These are phyloP conservation scores for Chelonia mydas DNA, from an alignment of 2,797 vertebrate genomes.

Conservation along the genomic window DNA sequence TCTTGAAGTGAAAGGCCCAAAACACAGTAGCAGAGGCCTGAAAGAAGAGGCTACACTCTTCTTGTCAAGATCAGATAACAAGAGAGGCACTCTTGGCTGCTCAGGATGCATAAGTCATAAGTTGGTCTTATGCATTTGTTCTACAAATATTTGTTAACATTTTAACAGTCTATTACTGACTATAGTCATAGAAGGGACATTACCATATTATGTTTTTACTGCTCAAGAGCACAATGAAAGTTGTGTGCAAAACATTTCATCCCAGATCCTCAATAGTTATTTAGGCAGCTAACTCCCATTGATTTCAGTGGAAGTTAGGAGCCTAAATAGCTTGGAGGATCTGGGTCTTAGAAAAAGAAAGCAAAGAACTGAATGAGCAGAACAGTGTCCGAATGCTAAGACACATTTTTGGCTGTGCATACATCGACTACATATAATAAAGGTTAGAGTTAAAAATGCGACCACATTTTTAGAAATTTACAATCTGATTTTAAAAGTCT, in stretches of 20 bases:
- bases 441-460: background rate
- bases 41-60: background rate
- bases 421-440: background rate
- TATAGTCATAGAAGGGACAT: background rate
- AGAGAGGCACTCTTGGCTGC: background rate
- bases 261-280: background rate
- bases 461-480: background rate
- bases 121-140: background rate
- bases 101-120: background rate
- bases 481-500: background rate
- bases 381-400: rapidly evolving
- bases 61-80: background rate
- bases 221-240: background rate
- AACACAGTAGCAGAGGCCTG: rapidly evolving
- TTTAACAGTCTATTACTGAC: background rate
- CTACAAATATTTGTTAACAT: background rate
- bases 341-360: background rate
- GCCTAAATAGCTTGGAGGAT: background rate
- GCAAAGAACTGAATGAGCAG: background rate
- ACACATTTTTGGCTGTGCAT: background rate
- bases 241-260: rapidly evolving
- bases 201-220: background rate
- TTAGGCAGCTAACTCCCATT: background rate
- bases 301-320: background rate
- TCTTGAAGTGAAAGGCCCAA: background rate